Evolutionary conservation across 1,140 invertebrate species (phyloP), one percentile per base, ranked within the genome.

Genomic region (Calycopis cecrops): DNA sequence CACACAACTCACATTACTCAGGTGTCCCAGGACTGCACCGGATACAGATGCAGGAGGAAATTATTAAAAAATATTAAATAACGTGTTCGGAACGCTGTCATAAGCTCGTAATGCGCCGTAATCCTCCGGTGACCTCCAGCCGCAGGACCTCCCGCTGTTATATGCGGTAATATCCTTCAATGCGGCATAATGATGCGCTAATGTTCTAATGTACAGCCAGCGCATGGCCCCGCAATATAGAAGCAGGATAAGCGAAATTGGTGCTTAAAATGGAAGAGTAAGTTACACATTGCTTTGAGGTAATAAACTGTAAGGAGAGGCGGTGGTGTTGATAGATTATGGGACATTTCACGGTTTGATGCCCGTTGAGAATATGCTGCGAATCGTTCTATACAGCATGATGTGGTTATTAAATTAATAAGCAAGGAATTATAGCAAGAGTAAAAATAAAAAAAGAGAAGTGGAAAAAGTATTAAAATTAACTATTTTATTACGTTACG

Each of bases 321-420:
- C 1, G 12, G 38, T 14, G 42, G 42, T 59, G 59, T 59, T 63
- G 55, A 60, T 67, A 64, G 56, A 66, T 69, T 69, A 66, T 60
- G 67, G 57, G 63, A 65, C 63, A 69, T 72, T 72, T 65, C 67
- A 72, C 62, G 65, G 67, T 69, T 72, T 72, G 69, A 72, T 69
- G 67, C 69, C 66, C 62, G 67, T 55, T 35, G 57, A 72, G 65
- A 72, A 72, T 72, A 65, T 69, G 69, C 54, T 61, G 55, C 62
- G 52, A 62, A 72, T 69, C 55, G 60, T n/a, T 34, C 1, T 51
- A 35, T 60, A 69, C 60, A 65, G 57, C 42, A 12, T 62, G 66
- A 40, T 65, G 9, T 3, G 33, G 4, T 35, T 35, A 28, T 44
- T n/a, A 28, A 28, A 28, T 28, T 28, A 2, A 28, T 28, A 28